Conservation (phyloP, 2,797 vertebrate genomes). For the Tadarida brasiliensis region DNA sequence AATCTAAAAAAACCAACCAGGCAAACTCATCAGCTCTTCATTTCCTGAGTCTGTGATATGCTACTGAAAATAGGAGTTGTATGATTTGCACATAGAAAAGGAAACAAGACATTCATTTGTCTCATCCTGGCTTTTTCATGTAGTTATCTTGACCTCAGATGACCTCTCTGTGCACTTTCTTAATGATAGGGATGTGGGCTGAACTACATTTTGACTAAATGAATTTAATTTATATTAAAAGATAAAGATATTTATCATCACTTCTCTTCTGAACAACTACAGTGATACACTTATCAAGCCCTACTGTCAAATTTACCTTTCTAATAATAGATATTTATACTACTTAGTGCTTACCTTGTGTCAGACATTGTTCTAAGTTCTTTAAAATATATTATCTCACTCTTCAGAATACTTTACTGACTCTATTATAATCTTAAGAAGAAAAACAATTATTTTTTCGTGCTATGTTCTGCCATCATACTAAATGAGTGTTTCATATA, state of each 20-base stretch:
- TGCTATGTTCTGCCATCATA: not conserved
- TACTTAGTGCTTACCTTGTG: not conserved
- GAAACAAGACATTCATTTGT: conserved; percentile 14
- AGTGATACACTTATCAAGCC: not conserved
- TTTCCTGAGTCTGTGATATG: conserved; percentile 15
- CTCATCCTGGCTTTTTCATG: not conserved
- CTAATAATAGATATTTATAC: not conserved
- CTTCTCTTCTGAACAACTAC: not conserved
- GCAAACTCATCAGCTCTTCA: not conserved
- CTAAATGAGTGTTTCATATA: not conserved
- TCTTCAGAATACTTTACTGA: not conserved
- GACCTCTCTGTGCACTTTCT: not conserved
- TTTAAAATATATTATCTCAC: not conserved
- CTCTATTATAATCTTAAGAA: not conserved
- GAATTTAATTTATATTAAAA: not conserved
- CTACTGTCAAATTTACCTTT: not conserved
- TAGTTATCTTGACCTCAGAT: not conserved
- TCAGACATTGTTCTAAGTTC: not conserved
- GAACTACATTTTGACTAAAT: not conserved
- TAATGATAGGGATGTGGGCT: not conserved
- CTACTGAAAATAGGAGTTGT: conserved; percentile 31
- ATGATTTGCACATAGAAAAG: not conserved
- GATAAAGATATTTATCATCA: not conserved
- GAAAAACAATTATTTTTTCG: not conserved
- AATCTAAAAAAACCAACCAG: conserved; percentile 18